Conservation (phyloP, 1,140 invertebrate species). For the Zaprionus kolodkinae region DNA sequence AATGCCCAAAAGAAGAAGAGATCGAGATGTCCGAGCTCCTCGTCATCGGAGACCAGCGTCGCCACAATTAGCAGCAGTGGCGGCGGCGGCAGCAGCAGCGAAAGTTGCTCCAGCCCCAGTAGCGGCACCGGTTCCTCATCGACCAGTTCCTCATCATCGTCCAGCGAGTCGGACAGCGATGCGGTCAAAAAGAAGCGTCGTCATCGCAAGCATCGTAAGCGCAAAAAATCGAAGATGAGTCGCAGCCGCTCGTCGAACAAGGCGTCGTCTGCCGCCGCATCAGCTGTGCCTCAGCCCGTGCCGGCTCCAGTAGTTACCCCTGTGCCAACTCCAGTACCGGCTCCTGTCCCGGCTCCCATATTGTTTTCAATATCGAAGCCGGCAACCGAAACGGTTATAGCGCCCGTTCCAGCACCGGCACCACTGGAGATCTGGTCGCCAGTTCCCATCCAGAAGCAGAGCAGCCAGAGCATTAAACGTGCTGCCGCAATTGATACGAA, state of each 20-base stretch:
- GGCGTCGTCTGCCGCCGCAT: neutral
- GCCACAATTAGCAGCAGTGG: conserved; percentile 8
- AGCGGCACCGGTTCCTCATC: conserved; percentile 17
- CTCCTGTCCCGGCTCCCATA: conserved; percentile 14
- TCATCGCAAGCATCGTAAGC: neutral
- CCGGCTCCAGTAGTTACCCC: neutral
- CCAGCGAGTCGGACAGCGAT: conserved; percentile 18
- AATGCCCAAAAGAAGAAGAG: conserved; percentile 12
- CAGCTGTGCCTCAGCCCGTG: neutral
- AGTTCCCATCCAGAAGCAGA: neutral
- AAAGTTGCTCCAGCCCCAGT: neutral
- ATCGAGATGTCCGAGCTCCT: neutral
- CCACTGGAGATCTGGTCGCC: conserved; percentile 8
- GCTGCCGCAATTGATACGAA: neutral
- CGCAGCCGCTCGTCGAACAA: neutral
- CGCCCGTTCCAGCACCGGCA: too few species aligned
- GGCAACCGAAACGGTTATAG: neutral
- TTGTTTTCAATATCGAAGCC: neutral
- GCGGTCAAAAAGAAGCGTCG: neutral
- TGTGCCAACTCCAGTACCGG: conserved; percentile 21
- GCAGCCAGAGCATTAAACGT: neutral
- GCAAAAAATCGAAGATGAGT: neutral
- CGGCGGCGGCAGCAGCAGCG: neutral
- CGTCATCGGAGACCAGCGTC: conserved; percentile 8
- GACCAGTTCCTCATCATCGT: conserved; percentile 2